phyloP scores from a whole-genome alignment of 2,113 vertebrate species.

The Toxostoma redivivum region DNA sequence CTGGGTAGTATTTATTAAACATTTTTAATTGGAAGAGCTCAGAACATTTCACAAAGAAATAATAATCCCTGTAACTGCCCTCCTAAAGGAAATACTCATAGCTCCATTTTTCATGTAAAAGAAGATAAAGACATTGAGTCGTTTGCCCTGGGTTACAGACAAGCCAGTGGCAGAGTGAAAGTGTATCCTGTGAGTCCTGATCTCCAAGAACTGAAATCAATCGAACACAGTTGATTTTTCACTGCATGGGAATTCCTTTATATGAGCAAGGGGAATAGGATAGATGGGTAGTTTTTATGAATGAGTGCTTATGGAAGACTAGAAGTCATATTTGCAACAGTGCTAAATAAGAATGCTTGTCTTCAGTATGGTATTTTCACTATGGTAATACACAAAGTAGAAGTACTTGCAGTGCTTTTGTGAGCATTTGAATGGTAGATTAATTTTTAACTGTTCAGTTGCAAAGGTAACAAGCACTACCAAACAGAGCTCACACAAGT shows the following conservation, averaged over 20 bases:
- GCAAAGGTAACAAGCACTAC: neutral
- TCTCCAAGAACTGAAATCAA: neutral
- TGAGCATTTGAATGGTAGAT: slow-evolving; percentile 15
- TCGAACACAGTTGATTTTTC: neutral
- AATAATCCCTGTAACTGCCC: neutral
- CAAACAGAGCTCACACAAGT: neutral
- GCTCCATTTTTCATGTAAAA: neutral
- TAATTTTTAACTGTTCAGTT: neutral
- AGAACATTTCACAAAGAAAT: neutral
- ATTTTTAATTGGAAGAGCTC: neutral
- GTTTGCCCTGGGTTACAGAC: neutral
- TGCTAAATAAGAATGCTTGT: neutral
- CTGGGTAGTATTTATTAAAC: neutral
- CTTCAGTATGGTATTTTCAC: neutral
- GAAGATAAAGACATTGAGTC: neutral
- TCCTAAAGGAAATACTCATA: neutral
- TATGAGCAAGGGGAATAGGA: neutral
- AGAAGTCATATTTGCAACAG: neutral
- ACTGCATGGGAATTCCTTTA: neutral
- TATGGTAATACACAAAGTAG: neutral
- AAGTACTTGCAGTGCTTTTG: neutral
- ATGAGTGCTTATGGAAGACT: neutral
- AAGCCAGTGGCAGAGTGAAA: neutral
- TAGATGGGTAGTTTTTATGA: neutral
- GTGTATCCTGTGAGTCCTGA: neutral